Base-by-base conservation (phyloP, 2,113 vertebrate genomes). In the Xenopus tropicalis region DNA sequence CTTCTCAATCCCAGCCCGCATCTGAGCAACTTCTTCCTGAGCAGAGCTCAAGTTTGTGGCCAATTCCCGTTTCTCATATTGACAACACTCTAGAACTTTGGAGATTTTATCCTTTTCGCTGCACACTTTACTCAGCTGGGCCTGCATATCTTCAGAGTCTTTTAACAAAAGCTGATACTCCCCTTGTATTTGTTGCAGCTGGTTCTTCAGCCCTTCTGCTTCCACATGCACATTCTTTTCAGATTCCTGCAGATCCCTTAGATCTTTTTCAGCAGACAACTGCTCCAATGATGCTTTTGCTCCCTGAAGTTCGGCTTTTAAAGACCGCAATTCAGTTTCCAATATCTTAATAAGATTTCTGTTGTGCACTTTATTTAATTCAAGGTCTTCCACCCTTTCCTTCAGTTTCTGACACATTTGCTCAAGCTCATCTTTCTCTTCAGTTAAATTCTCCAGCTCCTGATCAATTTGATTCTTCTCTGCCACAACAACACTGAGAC, bases 1-100 rank as follows among this genome's bases (percentile, higher is more conserved):
- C 68, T 93, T 96, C 84, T 98, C 95, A 1, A 95, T 97, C 57
- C 93, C 93, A 0, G 43, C 79, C 25, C 86, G 87, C 89, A 97
- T 86, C 81, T 94, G 89, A 44, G 75, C 78, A 61, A 92, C 85
- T 76, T 97, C 94, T 16, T 92, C 89, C 65, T 94, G 91, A 2
- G 94, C 93, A n/a, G 91, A 89, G 25, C 85, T 88, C 42, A 98
- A 86, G 11, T 92, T 87, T 66, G 80, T 81, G 0, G 88, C 91
- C 24, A 97, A 89, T 82, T 95, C 92, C 44, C 87, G 83, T 72
- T 94, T 98, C 83, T 98, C 93, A 3, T 83, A 58, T 13, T 93
- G 82, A 0, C 93, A 93, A 0, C 78, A 78, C 83, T 96, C 91
- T 65, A 98, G 83, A 51, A 88, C 90, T 74, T 86, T 90, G 4